phyloP scores from a whole-genome alignment of 2,113 vertebrate species.

The Paramisgurnus dabryanus region DNA sequence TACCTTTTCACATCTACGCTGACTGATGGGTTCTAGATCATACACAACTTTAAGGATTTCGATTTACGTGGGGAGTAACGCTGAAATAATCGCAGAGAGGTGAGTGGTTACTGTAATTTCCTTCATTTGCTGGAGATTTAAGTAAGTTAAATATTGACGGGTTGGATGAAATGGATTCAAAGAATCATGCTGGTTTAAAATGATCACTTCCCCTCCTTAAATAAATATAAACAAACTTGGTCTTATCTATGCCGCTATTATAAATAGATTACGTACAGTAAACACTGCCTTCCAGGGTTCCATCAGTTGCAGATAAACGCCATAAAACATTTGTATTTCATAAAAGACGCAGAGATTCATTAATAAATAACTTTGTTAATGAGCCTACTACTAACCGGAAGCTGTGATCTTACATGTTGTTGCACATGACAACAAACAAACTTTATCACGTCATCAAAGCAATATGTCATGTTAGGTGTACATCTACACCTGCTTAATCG shows the following conservation, averaged over 20 bases:
- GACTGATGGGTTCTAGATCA: background rate
- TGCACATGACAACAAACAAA: background rate
- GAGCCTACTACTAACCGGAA: background rate
- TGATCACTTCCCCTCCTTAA: background rate
- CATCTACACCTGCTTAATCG: no score
- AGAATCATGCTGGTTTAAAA: background rate
- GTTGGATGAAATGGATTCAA: background rate
- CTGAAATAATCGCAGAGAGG: background rate
- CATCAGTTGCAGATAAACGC: background rate
- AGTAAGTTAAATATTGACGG: no score
- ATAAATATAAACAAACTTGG: background rate
- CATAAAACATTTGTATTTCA: background rate
- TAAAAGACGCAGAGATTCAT: background rate
- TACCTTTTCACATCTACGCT: background rate
- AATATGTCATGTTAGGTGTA: no score
- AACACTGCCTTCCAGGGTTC: background rate
- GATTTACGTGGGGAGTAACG: slow-evolving; percentile 2
- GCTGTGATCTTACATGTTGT: background rate
- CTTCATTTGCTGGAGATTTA: background rate
- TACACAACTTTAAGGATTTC: background rate
- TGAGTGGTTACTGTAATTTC: background rate
- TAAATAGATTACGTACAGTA: background rate
- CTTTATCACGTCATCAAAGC: no score
- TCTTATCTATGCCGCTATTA: background rate
- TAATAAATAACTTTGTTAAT: background rate